Evolutionary conservation across 1,140 invertebrate genomes (phyloP).

Genomic region (Hirudo medicinalis): DNA sequence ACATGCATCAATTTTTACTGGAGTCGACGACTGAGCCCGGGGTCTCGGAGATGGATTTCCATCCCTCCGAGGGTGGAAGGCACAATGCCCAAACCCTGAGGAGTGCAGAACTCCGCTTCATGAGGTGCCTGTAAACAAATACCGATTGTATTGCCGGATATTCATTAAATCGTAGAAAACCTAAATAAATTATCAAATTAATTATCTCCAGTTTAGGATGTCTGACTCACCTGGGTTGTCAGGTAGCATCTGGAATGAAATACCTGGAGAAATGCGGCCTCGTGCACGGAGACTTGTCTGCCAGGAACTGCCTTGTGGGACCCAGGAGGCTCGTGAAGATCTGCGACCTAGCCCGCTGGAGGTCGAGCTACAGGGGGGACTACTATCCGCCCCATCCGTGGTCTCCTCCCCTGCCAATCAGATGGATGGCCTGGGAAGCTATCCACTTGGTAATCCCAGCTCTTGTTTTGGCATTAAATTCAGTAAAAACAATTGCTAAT

Average conservation of each 20-base stretch:
- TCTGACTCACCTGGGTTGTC: slow-evolving; percentile 66
- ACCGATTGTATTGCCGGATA: no score
- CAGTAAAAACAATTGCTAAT: slow-evolving; percentile 26
- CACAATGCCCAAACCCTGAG: not conserved
- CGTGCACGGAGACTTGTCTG: slow-evolving; percentile 62
- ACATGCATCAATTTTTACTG: not conserved
- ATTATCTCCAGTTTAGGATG: slow-evolving; percentile 52
- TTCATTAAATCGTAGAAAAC: no score
- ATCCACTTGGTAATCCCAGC: slow-evolving; percentile 55
- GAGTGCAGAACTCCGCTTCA: no score
- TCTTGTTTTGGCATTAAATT: slow-evolving; percentile 15
- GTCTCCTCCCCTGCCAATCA: slow-evolving; percentile 60
- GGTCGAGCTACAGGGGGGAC: slow-evolving; percentile 64
- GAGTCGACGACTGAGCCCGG: not conserved
- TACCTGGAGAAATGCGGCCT: slow-evolving; percentile 65
- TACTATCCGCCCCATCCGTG: slow-evolving; percentile 4
- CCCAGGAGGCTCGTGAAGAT: slow-evolving; percentile 73
- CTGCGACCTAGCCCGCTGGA: slow-evolving; percentile 76
- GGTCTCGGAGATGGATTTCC: not conserved
- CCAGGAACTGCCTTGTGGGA: slow-evolving; percentile 63
- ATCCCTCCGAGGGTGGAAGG: not conserved
- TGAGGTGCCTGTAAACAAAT: not conserved
- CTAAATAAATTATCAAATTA: not conserved
- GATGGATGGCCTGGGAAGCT: slow-evolving; percentile 82
- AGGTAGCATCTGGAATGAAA: slow-evolving; percentile 78